These are phyloP conservation scores for Hydriomena furcata DNA, from an alignment of 2,888 invertebrate species.

Conservation along the genomic window DNA sequence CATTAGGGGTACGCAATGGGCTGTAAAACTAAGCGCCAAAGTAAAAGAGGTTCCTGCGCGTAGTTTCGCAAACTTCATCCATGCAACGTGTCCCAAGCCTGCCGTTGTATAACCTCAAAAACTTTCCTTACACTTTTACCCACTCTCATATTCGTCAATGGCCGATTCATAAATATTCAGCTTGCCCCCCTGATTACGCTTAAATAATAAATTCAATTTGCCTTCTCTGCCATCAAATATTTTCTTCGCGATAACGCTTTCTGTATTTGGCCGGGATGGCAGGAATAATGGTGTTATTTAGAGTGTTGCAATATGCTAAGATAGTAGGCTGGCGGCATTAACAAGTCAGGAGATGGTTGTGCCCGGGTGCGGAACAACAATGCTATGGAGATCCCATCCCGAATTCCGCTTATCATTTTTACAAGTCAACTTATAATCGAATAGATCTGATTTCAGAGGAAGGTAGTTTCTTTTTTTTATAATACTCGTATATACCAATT, in stretches of 20 bases:
- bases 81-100: conserved; percentile 36
- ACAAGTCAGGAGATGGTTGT: conserved; percentile 81
- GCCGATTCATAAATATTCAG: conserved; percentile 60
- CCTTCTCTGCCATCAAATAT: conserved; percentile 73
- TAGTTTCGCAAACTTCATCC: conserved; percentile 30
- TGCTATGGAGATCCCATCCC: conserved; percentile 46
- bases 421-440: too few species aligned
- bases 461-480: too few species aligned
- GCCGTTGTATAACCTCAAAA: conserved; percentile 32
- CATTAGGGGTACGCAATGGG: conserved; percentile 15
- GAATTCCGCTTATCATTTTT: too few species aligned
- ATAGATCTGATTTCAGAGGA: too few species aligned
- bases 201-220: conserved; percentile 82
- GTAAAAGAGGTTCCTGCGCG: conserved; percentile 16
- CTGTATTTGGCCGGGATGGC: conserved; percentile 71
- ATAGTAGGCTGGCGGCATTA: conserved; percentile 80
- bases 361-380: conserved; percentile 47
- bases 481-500: too few species aligned
- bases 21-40: conserved; percentile 14
- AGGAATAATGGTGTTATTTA: conserved; percentile 80
- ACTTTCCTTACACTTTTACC: conserved; percentile 35
- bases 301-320: conserved; percentile 82
- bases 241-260: conserved; percentile 69
- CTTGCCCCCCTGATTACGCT: conserved; percentile 60
- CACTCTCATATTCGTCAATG: conserved; percentile 61